Base-by-base conservation (phyloP, 2,888 invertebrate genomes). In the Sycophila texana region DNA sequence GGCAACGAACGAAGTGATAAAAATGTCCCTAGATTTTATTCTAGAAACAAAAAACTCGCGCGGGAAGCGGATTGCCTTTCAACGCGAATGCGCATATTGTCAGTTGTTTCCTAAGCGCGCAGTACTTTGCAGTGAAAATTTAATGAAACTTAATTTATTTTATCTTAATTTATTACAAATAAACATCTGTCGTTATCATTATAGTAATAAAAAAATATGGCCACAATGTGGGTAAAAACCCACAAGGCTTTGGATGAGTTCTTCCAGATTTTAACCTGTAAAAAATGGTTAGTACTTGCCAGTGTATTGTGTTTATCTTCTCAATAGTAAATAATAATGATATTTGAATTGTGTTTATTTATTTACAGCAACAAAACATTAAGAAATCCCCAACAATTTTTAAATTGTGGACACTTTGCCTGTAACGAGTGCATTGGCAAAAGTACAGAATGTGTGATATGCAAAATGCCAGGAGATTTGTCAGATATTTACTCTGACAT, bases 261-360 rank as follows among this genome's bases (percentile, higher is more conserved):
- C 55, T 71, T 82, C 63, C n/a, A 76, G 68, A 67, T 71, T 51
- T 47, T 84, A 63, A 71, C 81, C 74, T 84, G 84, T 53, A 81
- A 75, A 55, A 82, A 82, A 57, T 84, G 84, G 84, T 84, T 71
- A 74, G 78, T 72, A 22, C 13, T 63, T 70, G 57, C 22, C 22
- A 72, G 16, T 63, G n/a, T 79, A 47, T 2, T 57, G n/a, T 26
- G 0, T 26, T 22, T 60, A 4, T 1, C 47, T 16, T 65, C 14
- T 20, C 51, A 30, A 16, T 13, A 10, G 16, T 18, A 16, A 16
- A 39, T 4, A 53, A 60, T 20, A 0, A 16, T 0, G 10, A 30
- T 30, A 39, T 1, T 47, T 18, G 30, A 0, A 39, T 16, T n/a
- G 1, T 53, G 20, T 60, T 61, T 60, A 63, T 73, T 55, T 58